Evolutionary conservation across 53 echinoderm and acorn worm genomes (phyloP).

Genomic region (Holothuria leucospilota): DNA sequence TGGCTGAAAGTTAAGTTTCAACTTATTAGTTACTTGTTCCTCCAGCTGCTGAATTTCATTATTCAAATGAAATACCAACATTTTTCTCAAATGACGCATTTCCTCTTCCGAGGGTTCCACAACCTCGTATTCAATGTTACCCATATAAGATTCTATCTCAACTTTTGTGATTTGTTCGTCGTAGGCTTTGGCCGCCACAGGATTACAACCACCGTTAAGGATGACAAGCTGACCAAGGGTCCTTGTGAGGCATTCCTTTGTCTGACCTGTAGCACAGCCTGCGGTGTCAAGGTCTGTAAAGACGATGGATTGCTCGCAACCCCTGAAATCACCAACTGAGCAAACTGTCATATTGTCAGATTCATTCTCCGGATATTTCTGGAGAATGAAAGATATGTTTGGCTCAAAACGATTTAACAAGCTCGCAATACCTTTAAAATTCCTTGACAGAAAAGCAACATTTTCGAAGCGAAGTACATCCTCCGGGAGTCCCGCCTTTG

Average conservation of each 20-base stretch:
- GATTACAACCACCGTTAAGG: neutral
- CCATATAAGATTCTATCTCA: constrained; percentile 3
- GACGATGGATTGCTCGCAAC: neutral
- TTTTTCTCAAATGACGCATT: too few relatives aligned
- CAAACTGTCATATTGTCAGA: neutral
- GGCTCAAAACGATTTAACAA: neutral
- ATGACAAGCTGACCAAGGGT: neutral
- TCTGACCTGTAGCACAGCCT: neutral
- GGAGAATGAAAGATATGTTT: neutral
- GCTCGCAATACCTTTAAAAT: neutral
- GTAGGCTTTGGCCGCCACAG: neutral
- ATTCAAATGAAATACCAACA: too few relatives aligned
- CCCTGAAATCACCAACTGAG: neutral
- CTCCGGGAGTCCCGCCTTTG: neutral
- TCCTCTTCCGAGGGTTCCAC: too few relatives aligned
- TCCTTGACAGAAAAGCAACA: neutral
- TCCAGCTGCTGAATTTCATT: too few relatives aligned
- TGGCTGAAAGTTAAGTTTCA: too few relatives aligned
- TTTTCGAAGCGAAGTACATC: neutral
- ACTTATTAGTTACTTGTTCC: too few relatives aligned
- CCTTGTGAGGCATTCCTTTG: neutral
- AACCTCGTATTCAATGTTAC: too few relatives aligned
- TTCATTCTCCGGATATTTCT: neutral
- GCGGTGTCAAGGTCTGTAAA: neutral
- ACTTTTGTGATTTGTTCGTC: constrained; percentile 23